phyloP scores from a whole-genome alignment of 1,140 invertebrate species.

The Drosophila bipectinata region DNA sequence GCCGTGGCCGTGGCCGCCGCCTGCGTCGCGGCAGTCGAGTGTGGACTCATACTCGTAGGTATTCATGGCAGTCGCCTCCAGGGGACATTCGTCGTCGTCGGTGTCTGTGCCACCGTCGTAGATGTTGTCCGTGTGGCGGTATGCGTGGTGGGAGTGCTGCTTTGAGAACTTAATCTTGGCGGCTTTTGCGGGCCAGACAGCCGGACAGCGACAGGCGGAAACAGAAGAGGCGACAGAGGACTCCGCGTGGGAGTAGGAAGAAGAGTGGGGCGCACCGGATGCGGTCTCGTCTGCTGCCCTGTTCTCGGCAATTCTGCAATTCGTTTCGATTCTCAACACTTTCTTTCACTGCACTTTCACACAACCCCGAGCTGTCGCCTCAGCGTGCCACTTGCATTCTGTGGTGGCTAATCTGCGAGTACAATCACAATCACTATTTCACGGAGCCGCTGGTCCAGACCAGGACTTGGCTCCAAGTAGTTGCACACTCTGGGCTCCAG shows the following conservation, averaged over 20 bases:
- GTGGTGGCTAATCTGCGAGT: neutral
- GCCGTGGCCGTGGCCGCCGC: conserved; percentile 49
- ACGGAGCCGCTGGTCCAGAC: neutral
- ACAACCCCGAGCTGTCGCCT: neutral
- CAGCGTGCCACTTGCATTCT: neutral
- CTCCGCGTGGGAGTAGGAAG: conserved; percentile 12
- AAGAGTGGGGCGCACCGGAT: neutral
- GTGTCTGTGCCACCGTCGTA: conserved; percentile 84
- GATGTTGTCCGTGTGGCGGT: conserved; percentile 83
- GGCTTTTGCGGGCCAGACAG: conserved; percentile 71
- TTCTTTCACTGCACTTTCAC: conserved; percentile 3
- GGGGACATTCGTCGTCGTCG: conserved; percentile 84
- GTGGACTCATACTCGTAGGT: conserved; percentile 83
- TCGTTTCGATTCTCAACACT: neutral
- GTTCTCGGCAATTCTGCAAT: neutral
- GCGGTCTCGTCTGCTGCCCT: neutral
- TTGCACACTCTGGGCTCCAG: conserved; percentile 1
- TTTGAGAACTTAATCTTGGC: conserved; percentile 84
- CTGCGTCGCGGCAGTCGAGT: conserved; percentile 79
- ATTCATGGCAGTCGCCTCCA: conserved; percentile 83
- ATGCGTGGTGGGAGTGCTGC: conserved; percentile 80
- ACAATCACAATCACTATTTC: neutral
- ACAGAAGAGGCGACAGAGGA: conserved; percentile 14
- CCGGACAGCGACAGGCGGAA: conserved; percentile 45
- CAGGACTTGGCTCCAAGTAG: neutral